phyloP scores from a whole-genome alignment of 2,888 invertebrate species.

The Brenthis daphne region DNA sequence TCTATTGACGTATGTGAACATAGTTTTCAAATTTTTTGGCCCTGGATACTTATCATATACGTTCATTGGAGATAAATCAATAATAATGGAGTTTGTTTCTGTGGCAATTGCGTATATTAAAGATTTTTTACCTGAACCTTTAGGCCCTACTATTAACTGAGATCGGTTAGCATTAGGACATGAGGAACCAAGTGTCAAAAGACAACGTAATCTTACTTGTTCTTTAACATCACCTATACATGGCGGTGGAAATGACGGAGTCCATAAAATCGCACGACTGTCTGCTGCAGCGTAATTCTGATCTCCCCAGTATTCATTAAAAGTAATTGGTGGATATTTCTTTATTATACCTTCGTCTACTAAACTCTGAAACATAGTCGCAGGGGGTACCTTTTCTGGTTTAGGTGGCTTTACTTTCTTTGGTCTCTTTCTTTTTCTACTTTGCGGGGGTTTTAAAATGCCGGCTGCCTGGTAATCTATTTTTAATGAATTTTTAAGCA shows the following conservation, averaged over 20 bases:
- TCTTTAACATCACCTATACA: slow-evolving; percentile 83
- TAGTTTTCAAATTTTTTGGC: slow-evolving; percentile 84
- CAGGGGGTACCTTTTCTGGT: slow-evolving; percentile 83
- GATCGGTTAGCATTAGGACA: slow-evolving; percentile 76
- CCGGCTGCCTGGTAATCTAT: slow-evolving; percentile 56
- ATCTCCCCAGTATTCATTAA: slow-evolving; percentile 88
- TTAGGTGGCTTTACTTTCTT: slow-evolving; percentile 79
- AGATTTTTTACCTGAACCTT: slow-evolving; percentile 86
- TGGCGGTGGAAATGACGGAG: slow-evolving; percentile 74
- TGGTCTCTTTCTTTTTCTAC: slow-evolving; percentile 66
- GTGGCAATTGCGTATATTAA: slow-evolving; percentile 88
- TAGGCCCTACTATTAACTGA: slow-evolving; percentile 87
- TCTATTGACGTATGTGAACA: slow-evolving; percentile 86
- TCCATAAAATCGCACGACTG: slow-evolving; percentile 66
- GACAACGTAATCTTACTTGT: slow-evolving; percentile 82
- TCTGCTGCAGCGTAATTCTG: slow-evolving; percentile 84
- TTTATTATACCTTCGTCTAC: slow-evolving; percentile 86
- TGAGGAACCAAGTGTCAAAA: slow-evolving; percentile 80
- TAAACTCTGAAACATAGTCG: slow-evolving; percentile 87
- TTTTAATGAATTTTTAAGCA: slow-evolving; percentile 79
- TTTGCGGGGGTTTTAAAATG: slow-evolving; percentile 50
- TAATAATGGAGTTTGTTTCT: slow-evolving; percentile 88
- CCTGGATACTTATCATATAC: slow-evolving; percentile 87
- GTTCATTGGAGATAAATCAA: slow-evolving; percentile 88
- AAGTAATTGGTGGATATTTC: slow-evolving; percentile 80